Base-by-base conservation (phyloP, 2,113 vertebrate genomes). In the Ammodytes dubius region DNA sequence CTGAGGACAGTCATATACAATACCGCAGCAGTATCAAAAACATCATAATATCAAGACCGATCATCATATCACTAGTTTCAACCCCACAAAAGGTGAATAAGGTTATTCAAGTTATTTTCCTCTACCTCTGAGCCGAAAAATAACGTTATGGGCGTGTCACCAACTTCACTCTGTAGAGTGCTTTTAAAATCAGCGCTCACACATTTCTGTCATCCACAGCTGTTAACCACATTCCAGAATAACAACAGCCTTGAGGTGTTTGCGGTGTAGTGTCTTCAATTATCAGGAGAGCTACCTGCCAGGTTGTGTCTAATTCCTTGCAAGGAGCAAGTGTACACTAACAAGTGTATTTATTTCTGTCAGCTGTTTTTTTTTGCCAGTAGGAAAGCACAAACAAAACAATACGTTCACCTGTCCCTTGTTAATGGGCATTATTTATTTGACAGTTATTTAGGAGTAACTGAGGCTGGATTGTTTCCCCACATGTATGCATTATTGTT, bases 211-310 rank as follows among this genome's bases (percentile, higher is more conserved):
- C 90, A 89, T 89, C 83, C 86, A 81, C 86, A 93, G 86, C 88
- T 87, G 91, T 89, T 92, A 88, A 91, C 90, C 90, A 87, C 81
- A 91, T 84, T 88, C 88, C 52, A 70, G 80, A 91, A 93, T 88
- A 92, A 91, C 90, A 92, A 92, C 91, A 92, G 92, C 92, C 90
- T 89, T 89, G 85, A 91, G 92, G 91, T 92, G 89, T 92, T 93
- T 92, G 83, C 84, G 88, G 78, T 87, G 91, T 72, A 88, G 86
- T 89, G 88, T 92, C 91, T 92, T 91, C 92, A 91, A 91, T 93
- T 93, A 91, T 91, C 89, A 87, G 85, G 91, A 93, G 91, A 93
- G 86, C 77, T 88, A 89, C 90, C 89, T 90, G 87, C 86, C 86
- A 92, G 87, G 77, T 91, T 91, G 88, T 83, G 81, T 89, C 91